phyloP scores from a whole-genome alignment of 2,888 invertebrate genomes.

The Drosophila buzzatii region DNA sequence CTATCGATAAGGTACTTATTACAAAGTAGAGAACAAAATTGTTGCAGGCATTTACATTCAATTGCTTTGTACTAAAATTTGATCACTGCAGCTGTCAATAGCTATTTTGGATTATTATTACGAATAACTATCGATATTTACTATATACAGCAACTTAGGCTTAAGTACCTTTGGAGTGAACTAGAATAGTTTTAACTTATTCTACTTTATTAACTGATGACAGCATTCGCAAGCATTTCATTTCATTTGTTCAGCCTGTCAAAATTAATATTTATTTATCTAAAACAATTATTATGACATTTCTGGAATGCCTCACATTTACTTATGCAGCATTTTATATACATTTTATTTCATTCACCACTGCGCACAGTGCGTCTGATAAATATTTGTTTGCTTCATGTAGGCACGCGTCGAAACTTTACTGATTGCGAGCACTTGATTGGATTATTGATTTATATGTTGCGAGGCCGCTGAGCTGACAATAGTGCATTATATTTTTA shows the following conservation, averaged over 20 bases:
- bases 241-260: background rate
- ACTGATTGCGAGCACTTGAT: conserved; percentile 67
- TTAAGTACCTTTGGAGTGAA: no score
- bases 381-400: conserved; percentile 55
- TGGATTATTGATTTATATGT: conserved; percentile 71
- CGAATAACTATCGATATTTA: no score
- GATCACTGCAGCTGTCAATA: background rate
- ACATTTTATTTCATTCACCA: conserved; percentile 42
- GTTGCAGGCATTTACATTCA: no score
- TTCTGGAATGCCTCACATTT: background rate
- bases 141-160: no score
- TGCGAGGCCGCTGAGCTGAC: conserved; percentile 12
- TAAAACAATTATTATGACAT: background rate
- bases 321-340: background rate
- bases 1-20: no score
- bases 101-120: background rate
- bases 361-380: conserved; percentile 45
- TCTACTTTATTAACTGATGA: background rate
- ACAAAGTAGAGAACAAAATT: no score
- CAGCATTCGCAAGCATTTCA: background rate
- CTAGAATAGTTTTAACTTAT: background rate
- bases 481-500: conserved; percentile 51
- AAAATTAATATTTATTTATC: background rate
- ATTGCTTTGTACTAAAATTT: background rate
- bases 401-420: conserved; percentile 54